Conservation (phyloP, 2,797 vertebrate genomes). For the Ceryle rudis region DNA sequence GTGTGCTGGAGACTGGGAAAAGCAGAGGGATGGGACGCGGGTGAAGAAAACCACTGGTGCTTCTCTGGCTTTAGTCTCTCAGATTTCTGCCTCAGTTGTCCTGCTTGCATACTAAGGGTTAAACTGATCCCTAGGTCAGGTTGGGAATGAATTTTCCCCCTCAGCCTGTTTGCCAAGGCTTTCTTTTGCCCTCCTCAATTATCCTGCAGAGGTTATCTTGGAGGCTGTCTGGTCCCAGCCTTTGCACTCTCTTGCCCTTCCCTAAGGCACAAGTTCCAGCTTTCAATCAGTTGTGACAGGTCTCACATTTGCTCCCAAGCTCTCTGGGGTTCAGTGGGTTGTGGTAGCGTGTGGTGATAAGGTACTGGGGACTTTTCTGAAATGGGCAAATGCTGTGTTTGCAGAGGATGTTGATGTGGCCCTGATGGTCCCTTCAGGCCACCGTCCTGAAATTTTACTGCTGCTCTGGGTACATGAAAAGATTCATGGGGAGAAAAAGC, state of each 20-base stretch:
- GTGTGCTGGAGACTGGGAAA: not conserved
- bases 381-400: not conserved
- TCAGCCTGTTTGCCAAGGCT: not conserved
- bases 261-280: not conserved
- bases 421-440: not conserved
- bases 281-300: constrained; percentile 1
- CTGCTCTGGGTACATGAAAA: not conserved
- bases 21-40: fast-evolving
- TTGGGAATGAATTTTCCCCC: not conserved
- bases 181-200: constrained; percentile 18
- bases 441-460: not conserved
- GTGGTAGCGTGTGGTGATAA: not conserved
- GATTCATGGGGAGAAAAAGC: not conserved
- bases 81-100: not conserved
- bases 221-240: not conserved
- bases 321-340: fast-evolving
- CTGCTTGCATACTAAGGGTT: not conserved
- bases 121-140: not conserved
- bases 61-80: not conserved
- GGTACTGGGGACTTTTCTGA: not conserved
- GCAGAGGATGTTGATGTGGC: not conserved
- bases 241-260: constrained; percentile 20
- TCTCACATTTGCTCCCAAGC: not conserved
- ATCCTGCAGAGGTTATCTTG: not conserved
- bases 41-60: not conserved